Evolutionary conservation across 92 coral and sea anemone genomes (phyloP), one percentile per base, ranked within the genome.

Genomic region (Scolanthus callimorphus): DNA sequence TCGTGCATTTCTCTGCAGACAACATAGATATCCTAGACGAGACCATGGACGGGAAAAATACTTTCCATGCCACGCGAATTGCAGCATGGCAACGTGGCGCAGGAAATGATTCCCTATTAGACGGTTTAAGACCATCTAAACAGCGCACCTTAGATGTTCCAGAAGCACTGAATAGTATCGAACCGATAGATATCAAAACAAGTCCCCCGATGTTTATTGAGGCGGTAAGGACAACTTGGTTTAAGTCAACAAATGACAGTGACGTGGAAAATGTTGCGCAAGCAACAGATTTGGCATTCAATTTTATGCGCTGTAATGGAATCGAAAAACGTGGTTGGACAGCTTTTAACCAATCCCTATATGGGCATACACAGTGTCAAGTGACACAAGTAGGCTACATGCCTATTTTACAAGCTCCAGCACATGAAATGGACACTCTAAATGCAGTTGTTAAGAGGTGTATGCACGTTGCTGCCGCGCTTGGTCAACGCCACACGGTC

Each of bases 251-350:
- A 43, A 38, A 74, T 19, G 78, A 53, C 20, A 58, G 38, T 29
- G 20, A 49, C 8, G 69, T 67, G 26, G 39, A 20, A 21, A 55
- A 26, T 26, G 28, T 29, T 28, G 83, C 79, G 47, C 49, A 51
- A 57, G 89, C 76, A 48, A 45, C 79, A 51, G 83, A 76, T 70
- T 27, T 69, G 56, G 75, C 83, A 70, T 82, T 82, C 69, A 27
- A 62, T 62, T 38, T 67, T 60, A 21, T 55, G 47, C 66, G 67
- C 29, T 47, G 48, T 31, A 68, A 48, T 20, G 57, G 52, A 19
- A 37, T 6, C 28, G 49, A 55, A 48, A 46, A 49, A 38, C 62
- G 63, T 50, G 62, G 80, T 31, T 82, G 79, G 83, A 69, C 60
- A 59, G 71, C 28, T 19, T 82, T 76, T 44, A 76, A 71, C 74